phyloP scores from a whole-genome alignment of 2,888 invertebrate species.

The Gymnoscelis rufifasciata region DNA sequence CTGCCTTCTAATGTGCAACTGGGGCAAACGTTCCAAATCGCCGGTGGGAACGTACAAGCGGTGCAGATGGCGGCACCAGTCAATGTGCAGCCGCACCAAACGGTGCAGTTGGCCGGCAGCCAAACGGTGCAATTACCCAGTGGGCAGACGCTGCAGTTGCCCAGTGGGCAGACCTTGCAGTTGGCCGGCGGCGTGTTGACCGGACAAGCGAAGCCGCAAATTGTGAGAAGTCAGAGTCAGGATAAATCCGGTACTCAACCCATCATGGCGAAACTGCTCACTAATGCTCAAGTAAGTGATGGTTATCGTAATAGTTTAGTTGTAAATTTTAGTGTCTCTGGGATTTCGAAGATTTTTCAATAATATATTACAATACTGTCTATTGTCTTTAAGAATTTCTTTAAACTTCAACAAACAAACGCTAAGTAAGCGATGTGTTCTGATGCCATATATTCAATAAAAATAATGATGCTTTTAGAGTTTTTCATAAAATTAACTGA shows the following conservation, averaged over 20 bases:
- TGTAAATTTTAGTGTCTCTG: no score
- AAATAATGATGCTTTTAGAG: no score
- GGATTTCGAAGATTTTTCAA: no score
- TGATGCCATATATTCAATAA: no score
- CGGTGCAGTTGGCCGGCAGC: constrained; percentile 62
- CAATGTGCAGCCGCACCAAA: constrained; percentile 37
- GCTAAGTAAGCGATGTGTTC: no score
- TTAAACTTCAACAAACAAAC: no score
- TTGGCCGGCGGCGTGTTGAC: constrained; percentile 58
- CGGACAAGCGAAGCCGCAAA: constrained; percentile 59
- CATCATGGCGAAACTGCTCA: constrained; percentile 85
- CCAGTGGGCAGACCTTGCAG: constrained; percentile 59
- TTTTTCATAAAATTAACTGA: no score
- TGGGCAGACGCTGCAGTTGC: constrained; percentile 57
- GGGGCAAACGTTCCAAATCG: constrained; percentile 59
- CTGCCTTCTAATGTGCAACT: constrained; percentile 55
- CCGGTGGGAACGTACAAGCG: constrained; percentile 51
- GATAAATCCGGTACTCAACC: constrained; percentile 71
- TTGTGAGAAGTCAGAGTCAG: constrained; percentile 55
- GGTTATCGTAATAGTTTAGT: no score
- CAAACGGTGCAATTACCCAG: constrained; percentile 66
- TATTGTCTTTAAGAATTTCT: no score
- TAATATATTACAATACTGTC: no score
- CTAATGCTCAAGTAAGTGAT: constrained; percentile 80
- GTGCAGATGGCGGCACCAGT: constrained; percentile 34